Base-by-base conservation (phyloP, 1,140 invertebrate species). In the Spodoptera litura region DNA sequence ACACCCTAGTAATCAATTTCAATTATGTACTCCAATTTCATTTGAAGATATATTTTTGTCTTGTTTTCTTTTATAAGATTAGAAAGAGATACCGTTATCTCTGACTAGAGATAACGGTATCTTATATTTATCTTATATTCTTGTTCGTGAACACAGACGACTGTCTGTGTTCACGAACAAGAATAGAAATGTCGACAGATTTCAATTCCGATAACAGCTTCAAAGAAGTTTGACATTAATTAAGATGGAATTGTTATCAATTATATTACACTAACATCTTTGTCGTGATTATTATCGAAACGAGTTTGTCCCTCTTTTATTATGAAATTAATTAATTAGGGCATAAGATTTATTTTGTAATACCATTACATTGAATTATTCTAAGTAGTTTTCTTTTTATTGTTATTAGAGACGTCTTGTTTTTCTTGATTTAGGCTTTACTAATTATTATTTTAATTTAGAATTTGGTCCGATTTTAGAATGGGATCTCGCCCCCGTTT, bases 161-260 rank as follows among this genome's bases (percentile, higher is more conserved):
- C n/a, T n/a, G 8, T 59, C 8, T 9, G 38, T 49, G 15, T 64
- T 64, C 25, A 64, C 61, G 61, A 72, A 58, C 55, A 73, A 61
- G 59, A 62, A 71, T 56, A 71, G 27, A 38, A 71, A 75, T 31
- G 59, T 64, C 38, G 58, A 38, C 52, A 68, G 62, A 66, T 72
- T 56, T 15, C 52, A 77, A 77, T 66, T 58, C 27, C 52, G 74
- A 66, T 77, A 77, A 77, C 49, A 68, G 74, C 61, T 49, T 25
- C 52, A 13, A 38, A n/a, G 31, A 77, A 68, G 35, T 77, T 49
- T n/a, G 62, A 68, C 62, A 58, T 77, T 77, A 56, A 77, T 77
- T 52, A 77, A 68, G 74, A 77, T 68, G 38, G 38, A 77, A 56
- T 56, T 66, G 52, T 66, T 77, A 56, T 77, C 68, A 77, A 77